These are phyloP conservation scores for Apamea epomidion DNA, from an alignment of 2,888 invertebrate genomes.

Conservation along the genomic window DNA sequence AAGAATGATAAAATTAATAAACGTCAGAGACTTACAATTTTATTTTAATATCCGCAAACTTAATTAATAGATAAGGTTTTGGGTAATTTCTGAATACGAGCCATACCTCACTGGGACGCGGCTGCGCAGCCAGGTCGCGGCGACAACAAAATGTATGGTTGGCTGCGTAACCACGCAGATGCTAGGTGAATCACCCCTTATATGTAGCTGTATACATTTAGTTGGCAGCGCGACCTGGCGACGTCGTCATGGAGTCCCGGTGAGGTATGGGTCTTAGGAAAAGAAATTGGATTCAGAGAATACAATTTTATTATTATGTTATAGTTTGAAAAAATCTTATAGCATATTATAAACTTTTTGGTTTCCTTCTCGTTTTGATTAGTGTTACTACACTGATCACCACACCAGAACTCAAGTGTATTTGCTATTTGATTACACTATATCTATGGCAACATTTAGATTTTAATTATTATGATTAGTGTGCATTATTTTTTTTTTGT, in stretches of 20 bases:
- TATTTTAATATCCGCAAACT: neutral
- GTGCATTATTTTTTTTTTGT: conserved; percentile 23
- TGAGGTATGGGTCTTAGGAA: neutral
- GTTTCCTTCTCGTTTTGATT: neutral
- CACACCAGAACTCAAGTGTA: neutral
- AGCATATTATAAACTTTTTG: neutral
- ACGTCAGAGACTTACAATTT: neutral
- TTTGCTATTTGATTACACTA: conserved; percentile 14
- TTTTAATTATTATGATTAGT: neutral
- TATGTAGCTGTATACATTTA: neutral
- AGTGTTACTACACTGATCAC: neutral
- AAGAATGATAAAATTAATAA: conserved; percentile 12
- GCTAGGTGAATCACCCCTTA: no score
- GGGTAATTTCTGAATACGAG: conserved; percentile 1
- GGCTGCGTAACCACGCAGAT: neutral
- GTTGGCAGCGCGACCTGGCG: neutral
- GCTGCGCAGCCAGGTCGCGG: neutral
- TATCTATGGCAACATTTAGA: conserved; percentile 43
- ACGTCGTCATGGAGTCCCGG: neutral
- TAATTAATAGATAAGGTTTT: neutral
- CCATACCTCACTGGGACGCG: neutral
- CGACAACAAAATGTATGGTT: neutral
- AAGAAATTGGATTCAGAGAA: neutral
- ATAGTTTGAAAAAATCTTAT: neutral
- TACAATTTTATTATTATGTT: neutral